Evolutionary conservation across 2,888 invertebrate species (phyloP), one percentile per base, ranked within the genome.

Genomic region (Plebejus argus): DNA sequence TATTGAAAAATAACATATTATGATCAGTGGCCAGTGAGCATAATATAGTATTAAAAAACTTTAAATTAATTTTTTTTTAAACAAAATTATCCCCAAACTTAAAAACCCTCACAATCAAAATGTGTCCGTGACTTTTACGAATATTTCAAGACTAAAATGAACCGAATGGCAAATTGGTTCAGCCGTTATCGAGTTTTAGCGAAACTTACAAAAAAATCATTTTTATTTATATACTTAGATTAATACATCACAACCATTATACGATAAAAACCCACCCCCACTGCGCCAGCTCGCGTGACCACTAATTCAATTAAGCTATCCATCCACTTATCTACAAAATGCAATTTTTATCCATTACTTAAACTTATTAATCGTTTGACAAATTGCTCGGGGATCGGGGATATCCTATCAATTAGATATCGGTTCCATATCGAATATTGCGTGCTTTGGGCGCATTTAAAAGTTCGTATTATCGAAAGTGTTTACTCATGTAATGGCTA

Each of bases 291-390:
- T 80, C 77, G 81, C 82, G 82, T 77, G 77, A 77, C 77, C 56
- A 35, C 71, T 92, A 92, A 93, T 92, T 92, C 87, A 89, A 92
- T 92, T 91, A 92, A 85, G 84, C 87, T 89, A 88, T 84, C 85
- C 83, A 85, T 88, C 86, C 83, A 82, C 81, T 83, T 86, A 88
- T 86, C 87, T 80, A 81, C 82, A 82, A 83, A 84, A 80, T 82
- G 82, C 84, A 84, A 82, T 84, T 83, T 83, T 83, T 77, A 71
- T 72, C 80, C 79, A 80, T 83, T 81, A 81, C 81, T 83, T 82
- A 80, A 81, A 82, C 81, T 79, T 82, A 83, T 82, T 84, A 83
- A 85, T 84, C 82, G 83, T 72, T 78, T 78, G 70, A 82, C 83
- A 81, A 79, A 83, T 84, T 83, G 83, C 76, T 81, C 77, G 78